Base-by-base conservation (phyloP, 2,888 invertebrate species). In the Molorchus minor region DNA sequence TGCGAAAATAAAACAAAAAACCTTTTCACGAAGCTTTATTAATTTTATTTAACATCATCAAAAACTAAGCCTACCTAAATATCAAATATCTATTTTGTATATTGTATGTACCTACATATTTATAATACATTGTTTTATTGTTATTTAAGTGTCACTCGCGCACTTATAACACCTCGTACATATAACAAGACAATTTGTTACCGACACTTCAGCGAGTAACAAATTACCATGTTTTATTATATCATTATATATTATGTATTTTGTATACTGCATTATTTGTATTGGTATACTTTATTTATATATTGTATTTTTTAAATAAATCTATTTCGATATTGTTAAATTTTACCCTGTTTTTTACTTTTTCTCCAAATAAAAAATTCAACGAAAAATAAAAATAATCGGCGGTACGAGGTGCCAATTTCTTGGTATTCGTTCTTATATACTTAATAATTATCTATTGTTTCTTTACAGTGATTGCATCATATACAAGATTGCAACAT, bases 31-130 rank as follows among this genome's bases (percentile, higher is more conserved):
- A 80, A 80, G 80, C 80, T 80, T 81, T 80, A 80, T 78, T 76
- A 72, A 73, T 79, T 79, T 80, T 79, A 76, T 79, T 80, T 78
- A 81, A 81, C 80, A 80, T 81, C 80, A 75, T 80, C 79, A 79
- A 80, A 80, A 80, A 80, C 80, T 80, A 80, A 79, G 78, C 78
- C 80, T 80, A 80, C 77, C 79, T 81, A 80, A 77, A 79, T 80
- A 80, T 80, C 80, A 80, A 81, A 80, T 80, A 80, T 79, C 79
- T 79, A 79, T 79, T 77, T 75, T 77, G 74, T 78, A 79, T 77
- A 77, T 72, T 77, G 74, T 59, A 64, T 63, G 58, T 61, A 62
- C 55, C 64, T 67, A 67, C 61, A 58, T 62, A 57, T 61, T 49
- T 66, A 64, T 65, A 58, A 60, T 64, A 66, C 64, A 66, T 49